A percentile compares a stretch with the other conserved stretches of the same genome.
Evolutionary conservation across 2,888 invertebrate genomes (phyloP).

Genomic region (Volucella zonaria): DNA sequence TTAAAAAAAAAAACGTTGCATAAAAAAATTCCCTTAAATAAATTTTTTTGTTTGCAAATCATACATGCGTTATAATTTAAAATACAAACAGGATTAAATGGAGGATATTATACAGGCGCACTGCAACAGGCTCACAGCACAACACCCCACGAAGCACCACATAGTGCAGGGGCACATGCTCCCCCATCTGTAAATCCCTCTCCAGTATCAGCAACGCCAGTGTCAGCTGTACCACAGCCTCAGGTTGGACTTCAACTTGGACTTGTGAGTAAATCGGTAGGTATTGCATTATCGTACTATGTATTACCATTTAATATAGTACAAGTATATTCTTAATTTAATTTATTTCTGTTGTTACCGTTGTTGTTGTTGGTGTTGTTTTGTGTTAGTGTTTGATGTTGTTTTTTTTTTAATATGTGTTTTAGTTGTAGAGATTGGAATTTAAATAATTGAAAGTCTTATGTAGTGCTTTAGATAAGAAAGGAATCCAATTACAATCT

Average conservation of each 20-base stretch:
- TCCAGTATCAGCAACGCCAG: conserved; percentile 83
- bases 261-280: conserved; percentile 84
- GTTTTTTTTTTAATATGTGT: no score
- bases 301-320: conserved; percentile 39
- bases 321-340: conserved; percentile 24
- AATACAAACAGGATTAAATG: conserved; percentile 86
- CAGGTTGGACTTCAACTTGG: conserved; percentile 83
- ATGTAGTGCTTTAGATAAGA: no score
- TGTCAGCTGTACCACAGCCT: conserved; percentile 81
- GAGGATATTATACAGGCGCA: conserved; percentile 88
- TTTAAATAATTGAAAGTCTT: no score
- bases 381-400: conserved; percentile 1
- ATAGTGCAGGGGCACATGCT: conserved; percentile 81
- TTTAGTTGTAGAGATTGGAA: no score
- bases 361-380: conserved; percentile 15
- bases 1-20: conserved; percentile 45
- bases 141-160: conserved; percentile 90
- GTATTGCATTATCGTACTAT: conserved; percentile 76
- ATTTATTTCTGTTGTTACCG: conserved; percentile 31
- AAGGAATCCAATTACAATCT: no score
- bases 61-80: conserved; percentile 77
- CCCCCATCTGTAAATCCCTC: conserved; percentile 82
- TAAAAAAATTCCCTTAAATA: conserved; percentile 51
- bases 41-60: conserved; percentile 68
- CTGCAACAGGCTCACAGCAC: conserved; percentile 95